Conservation (phyloP, 2,888 invertebrate genomes). For the Margaritifera margaritifera region DNA sequence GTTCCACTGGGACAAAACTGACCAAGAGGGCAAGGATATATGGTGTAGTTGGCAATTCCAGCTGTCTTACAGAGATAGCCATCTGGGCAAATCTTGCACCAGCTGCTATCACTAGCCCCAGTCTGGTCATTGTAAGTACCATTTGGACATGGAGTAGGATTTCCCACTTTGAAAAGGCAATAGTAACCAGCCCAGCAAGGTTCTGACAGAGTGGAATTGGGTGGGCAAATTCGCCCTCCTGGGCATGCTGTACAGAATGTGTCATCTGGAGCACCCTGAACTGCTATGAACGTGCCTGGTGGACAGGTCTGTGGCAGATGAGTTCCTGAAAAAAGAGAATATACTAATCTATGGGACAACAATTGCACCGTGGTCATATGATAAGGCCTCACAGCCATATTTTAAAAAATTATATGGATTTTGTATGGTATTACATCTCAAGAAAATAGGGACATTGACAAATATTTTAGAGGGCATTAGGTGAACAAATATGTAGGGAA, state of each 20-base stretch:
- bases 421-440: too few relatives aligned
- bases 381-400: too few relatives aligned
- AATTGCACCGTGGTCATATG: too few relatives aligned
- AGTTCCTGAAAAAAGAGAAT: slow-evolving; percentile 40
- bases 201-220: slow-evolving; percentile 61
- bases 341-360: too few relatives aligned
- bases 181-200: slow-evolving; percentile 66
- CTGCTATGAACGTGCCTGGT: slow-evolving; percentile 58
- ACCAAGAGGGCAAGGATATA: slow-evolving; percentile 66
- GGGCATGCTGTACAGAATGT: slow-evolving; percentile 67
- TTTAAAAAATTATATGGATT: too few relatives aligned
- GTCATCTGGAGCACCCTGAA: slow-evolving; percentile 57
- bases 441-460: too few relatives aligned
- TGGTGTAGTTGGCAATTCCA: slow-evolving; percentile 57
- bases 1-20: slow-evolving; percentile 66
- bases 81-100: slow-evolving; percentile 64
- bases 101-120: slow-evolving; percentile 52
- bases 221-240: slow-evolving; percentile 67
- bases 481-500: too few relatives aligned
- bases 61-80: slow-evolving; percentile 65
- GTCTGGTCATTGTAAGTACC: slow-evolving; percentile 60
- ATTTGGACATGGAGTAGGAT: slow-evolving; percentile 47
- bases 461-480: too few relatives aligned
- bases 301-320: slow-evolving; percentile 52
- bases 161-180: slow-evolving; percentile 49